Conservation (phyloP, 2,113 vertebrate genomes). For the Marmota monax region DNA sequence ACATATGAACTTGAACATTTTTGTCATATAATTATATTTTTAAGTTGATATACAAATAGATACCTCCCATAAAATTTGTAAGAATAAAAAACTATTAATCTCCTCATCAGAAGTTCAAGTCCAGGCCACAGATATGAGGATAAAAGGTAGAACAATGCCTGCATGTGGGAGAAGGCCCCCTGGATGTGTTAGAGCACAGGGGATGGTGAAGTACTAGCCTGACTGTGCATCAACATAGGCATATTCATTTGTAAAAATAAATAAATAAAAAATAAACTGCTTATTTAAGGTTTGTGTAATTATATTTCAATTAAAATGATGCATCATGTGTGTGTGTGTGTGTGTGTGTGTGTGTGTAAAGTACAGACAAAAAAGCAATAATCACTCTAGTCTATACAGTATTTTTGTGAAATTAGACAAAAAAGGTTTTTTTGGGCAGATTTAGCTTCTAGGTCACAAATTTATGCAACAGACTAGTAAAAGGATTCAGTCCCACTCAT, state of each 20-base stretch:
- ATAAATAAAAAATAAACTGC: background rate
- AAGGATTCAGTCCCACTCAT: background rate
- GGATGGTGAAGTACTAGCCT: background rate
- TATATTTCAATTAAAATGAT: background rate
- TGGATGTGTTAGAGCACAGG: background rate
- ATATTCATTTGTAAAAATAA: background rate
- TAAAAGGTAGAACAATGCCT: background rate
- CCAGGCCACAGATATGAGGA: background rate
- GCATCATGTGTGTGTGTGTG: background rate
- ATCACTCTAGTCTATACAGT: background rate
- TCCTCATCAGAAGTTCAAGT: background rate
- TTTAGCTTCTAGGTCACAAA: background rate
- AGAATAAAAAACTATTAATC: background rate
- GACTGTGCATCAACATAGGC: background rate
- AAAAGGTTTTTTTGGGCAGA: background rate
- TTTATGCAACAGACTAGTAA: background rate
- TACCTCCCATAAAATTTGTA: background rate
- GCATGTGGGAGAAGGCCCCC: background rate
- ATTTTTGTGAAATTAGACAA: background rate
- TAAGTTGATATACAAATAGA: background rate
- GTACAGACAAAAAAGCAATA: background rate
- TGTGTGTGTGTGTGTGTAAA: background rate
- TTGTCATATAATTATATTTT: background rate
- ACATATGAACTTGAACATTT: background rate
- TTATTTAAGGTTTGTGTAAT: background rate